Base-by-base conservation (phyloP, 2,797 vertebrate genomes). In the Coendou prehensilis region DNA sequence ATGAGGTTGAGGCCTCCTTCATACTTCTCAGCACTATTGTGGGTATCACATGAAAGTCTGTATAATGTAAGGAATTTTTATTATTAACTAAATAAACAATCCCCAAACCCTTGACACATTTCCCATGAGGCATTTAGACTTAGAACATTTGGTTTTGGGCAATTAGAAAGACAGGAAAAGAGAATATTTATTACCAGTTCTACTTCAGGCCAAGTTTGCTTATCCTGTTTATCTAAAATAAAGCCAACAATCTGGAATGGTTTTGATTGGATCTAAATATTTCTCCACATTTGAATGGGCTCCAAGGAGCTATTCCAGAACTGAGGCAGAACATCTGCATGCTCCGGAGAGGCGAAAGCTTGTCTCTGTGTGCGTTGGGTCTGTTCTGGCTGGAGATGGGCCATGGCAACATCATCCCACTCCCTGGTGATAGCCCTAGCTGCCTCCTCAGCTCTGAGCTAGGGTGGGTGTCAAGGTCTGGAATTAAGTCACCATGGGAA, bases 171-270 rank as follows among this genome's bases (percentile, higher is more conserved):
- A 81, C 15, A 80, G 93, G 64, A 89, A 94, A 80, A 95, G 69
- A 91, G 64, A 92, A 15, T 84, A 87, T 93, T 96, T 92, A 93
- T 89, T 92, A 91, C 52, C 13, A 67, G 50, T 90, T 86, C 59
- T 95, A 87, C 88, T 88, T 82, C 71, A 59, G 26, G 79, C 87
- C 75, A 89, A 95, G 30, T 92, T 94, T 92, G 75, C 75, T 88
- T 94, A 93, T 93, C 81, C 90, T 97, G 73, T 93, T 93, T 92
- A 93, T 95, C 93, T 94, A 93, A 87, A 87, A 86, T 87, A 92
- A 95, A 94, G 78, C 73, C 92, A 96, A 92, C 63, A 94, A 78
- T 90, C 90, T 97, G 84, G 78, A 96, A 69, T 80, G 85, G 78
- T 79, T 96, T 95, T 93, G 61, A 59, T 83, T 69, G 85, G 85